Evolutionary conservation across 2,113 vertebrate species (phyloP).

Genomic region (Aptenodytes patagonicus): DNA sequence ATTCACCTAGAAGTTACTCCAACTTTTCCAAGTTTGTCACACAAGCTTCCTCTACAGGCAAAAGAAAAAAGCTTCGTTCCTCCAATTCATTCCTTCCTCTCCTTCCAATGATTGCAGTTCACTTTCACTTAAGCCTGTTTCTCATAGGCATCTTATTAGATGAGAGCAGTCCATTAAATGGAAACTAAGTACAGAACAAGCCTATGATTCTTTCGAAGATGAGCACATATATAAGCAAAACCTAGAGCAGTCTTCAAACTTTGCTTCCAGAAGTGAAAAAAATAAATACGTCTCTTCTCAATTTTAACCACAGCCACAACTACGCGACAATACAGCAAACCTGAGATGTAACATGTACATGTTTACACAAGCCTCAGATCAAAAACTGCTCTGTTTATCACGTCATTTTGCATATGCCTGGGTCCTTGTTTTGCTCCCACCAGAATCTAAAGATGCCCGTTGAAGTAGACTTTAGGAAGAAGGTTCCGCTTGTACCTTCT

Average conservation of each 20-base stretch:
- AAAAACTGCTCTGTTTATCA: background rate
- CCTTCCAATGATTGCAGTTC: too few relatives aligned
- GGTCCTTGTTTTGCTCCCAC: background rate
- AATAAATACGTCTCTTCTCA: background rate
- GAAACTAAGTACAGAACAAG: background rate
- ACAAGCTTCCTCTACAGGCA: background rate
- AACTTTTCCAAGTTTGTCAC: background rate
- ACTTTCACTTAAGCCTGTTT: background rate
- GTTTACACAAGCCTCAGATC: background rate
- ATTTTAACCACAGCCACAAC: background rate
- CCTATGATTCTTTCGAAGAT: background rate
- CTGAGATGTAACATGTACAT: rapidly evolving
- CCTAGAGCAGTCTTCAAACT: background rate
- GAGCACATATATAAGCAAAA: background rate
- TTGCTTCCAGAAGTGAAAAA: background rate
- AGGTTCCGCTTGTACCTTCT: background rate
- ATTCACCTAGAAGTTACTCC: background rate
- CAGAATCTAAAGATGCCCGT: background rate
- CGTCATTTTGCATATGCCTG: rapidly evolving
- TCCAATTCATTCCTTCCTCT: background rate
- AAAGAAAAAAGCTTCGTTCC: background rate
- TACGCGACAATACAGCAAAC: background rate
- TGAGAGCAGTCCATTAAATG: background rate
- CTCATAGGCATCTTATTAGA: background rate
- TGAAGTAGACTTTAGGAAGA: background rate